A percentile compares a stretch with the other conserved stretches of the same genome.
phyloP scores from a whole-genome alignment of 53 echinoderm and acorn worm species.

The Pentamera pediparva region DNA sequence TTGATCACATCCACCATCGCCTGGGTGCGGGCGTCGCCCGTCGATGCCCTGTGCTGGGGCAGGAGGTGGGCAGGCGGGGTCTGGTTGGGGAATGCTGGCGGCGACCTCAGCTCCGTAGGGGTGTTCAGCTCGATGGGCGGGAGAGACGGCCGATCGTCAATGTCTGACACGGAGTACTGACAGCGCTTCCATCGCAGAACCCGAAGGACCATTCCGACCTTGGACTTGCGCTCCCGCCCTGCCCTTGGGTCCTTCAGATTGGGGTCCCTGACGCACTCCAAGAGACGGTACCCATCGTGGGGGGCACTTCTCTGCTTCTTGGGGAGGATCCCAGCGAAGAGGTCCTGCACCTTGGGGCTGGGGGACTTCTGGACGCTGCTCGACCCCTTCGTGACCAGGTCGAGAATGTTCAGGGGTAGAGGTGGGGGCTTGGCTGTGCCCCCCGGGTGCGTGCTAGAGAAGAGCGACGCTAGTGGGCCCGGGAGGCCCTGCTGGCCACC shows the following conservation, averaged over 20 bases:
- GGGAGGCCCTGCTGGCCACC: conserved; percentile 20
- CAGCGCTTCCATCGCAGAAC: conserved; percentile 75
- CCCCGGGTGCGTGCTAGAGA: not conserved
- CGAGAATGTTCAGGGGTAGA: conserved; percentile 48
- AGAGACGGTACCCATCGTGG: conserved; percentile 50
- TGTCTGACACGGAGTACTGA: conserved; percentile 74
- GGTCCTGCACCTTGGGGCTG: conserved; percentile 32
- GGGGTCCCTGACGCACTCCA: conserved; percentile 61
- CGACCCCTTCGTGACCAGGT: conserved; percentile 51
- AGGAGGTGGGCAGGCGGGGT: too few relatives aligned
- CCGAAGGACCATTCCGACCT: conserved; percentile 65
- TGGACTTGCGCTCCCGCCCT: conserved; percentile 62
- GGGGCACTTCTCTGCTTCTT: conserved; percentile 11
- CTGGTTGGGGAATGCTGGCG: conserved; percentile 44
- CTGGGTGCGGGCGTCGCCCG: not conserved
- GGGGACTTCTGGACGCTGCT: conserved; percentile 34
- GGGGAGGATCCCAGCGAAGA: conserved; percentile 16
- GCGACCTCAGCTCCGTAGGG: conserved; percentile 75
- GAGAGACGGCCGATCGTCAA: conserved; percentile 64
- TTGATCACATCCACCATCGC: conserved; percentile 7
- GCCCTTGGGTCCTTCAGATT: conserved; percentile 64
- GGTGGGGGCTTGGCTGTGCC: conserved; percentile 30
- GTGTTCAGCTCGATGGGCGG: conserved; percentile 86
- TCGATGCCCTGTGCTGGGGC: too few relatives aligned
- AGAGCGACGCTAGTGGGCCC: not conserved